phyloP scores from a whole-genome alignment of 2,888 invertebrate species.

The Tipula vernalis region DNA sequence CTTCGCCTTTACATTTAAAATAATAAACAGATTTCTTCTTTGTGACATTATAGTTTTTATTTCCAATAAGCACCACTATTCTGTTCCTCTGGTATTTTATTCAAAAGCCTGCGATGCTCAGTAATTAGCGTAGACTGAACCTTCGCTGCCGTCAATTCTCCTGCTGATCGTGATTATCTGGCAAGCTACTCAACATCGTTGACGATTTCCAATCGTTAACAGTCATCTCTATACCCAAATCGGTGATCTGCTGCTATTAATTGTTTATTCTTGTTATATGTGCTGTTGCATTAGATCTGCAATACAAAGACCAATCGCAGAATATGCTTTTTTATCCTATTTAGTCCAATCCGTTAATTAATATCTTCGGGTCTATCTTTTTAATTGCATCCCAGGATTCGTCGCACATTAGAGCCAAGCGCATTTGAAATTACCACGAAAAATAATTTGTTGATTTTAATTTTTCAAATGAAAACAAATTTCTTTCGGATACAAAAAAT shows the following conservation, averaged over 20 bases:
- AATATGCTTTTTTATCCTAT: not conserved
- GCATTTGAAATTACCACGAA: not conserved
- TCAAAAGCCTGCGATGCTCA: not conserved
- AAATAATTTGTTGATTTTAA: not conserved
- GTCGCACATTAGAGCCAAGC: not conserved
- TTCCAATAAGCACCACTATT: no score
- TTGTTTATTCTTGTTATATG: not conserved
- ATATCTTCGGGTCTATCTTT: no score
- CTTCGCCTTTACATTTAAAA: no score
- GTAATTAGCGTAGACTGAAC: not conserved
- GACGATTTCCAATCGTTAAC: not conserved
- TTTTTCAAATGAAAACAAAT: not conserved
- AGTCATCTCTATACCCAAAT: not conserved
- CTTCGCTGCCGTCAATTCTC: not conserved
- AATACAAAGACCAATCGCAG: not conserved
- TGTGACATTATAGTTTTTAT: no score
- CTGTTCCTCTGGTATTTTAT: no score
- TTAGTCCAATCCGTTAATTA: not conserved
- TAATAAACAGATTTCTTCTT: no score
- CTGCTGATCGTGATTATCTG: not conserved
- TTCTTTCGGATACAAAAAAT: not conserved
- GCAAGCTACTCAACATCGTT: no score
- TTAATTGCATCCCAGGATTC: not conserved
- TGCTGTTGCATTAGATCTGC: no score
- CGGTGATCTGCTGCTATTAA: not conserved